Conservation (phyloP, 2,888 invertebrate genomes). For the Spisula subtruncata region DNA sequence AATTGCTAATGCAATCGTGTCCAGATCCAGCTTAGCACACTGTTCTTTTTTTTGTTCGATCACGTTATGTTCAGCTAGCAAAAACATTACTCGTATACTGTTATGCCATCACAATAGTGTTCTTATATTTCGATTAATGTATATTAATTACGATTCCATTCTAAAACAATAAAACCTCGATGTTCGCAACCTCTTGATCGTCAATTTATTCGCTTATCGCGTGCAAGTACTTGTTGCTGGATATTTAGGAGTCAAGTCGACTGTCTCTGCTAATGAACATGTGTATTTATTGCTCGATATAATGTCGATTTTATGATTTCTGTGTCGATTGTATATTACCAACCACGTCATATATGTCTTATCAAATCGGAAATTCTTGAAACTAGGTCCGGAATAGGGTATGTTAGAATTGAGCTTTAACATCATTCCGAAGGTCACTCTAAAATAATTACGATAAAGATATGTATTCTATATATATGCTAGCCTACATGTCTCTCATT, state of each 20-base stretch:
- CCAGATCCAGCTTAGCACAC: no score
- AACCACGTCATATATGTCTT: neutral
- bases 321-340: neutral
- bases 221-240: neutral
- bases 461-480: no score
- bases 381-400: neutral
- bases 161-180: neutral
- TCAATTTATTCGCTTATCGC: slow-evolving; percentile 12
- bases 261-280: neutral
- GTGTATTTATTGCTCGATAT: neutral
- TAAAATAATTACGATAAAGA: neutral
- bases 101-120: no score
- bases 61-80: no score
- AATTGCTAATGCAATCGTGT: no score
- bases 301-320: neutral
- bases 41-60: no score
- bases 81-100: no score
- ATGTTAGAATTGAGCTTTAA: neutral
- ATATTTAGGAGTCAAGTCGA: neutral
- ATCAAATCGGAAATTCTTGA: neutral
- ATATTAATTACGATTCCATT: neutral
- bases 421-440: neutral
- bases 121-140: no score
- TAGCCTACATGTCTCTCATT: no score
- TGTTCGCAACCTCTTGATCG: neutral